Evolutionary conservation across 1,140 invertebrate species (phyloP).

Genomic region (Aplysia californica): DNA sequence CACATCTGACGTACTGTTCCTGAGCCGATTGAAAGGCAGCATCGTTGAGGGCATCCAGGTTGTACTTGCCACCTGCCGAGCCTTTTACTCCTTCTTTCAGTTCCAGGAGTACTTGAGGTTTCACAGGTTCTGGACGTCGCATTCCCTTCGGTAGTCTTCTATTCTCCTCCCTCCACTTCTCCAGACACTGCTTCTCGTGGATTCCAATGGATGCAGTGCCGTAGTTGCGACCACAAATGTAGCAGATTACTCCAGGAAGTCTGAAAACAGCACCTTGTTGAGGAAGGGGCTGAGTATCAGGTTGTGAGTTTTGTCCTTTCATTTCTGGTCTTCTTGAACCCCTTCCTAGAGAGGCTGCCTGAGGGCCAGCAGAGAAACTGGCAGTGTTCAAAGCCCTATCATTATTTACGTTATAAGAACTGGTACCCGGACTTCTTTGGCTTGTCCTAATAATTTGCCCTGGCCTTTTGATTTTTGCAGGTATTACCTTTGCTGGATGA

Average conservation of each 20-base stretch:
- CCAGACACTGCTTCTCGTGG: slow-evolving; percentile 81
- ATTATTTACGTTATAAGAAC: too few relatives aligned
- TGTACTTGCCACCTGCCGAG: slow-evolving; percentile 15
- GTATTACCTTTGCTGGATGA: too few relatives aligned
- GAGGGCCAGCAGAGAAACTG: too few relatives aligned
- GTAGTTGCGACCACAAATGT: slow-evolving; percentile 74
- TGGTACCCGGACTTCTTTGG: too few relatives aligned
- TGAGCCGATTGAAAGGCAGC: slow-evolving; percentile 67
- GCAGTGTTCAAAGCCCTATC: too few relatives aligned
- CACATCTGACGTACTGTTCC: slow-evolving; percentile 73
- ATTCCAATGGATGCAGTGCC: slow-evolving; percentile 77
- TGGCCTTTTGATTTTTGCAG: too few relatives aligned
- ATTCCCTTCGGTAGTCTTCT: slow-evolving; percentile 72
- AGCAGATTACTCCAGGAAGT: slow-evolving; percentile 15
- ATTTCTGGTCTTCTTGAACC: too few relatives aligned
- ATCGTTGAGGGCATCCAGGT: slow-evolving; percentile 44
- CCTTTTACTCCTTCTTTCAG: not conserved
- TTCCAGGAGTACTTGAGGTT: slow-evolving; percentile 63
- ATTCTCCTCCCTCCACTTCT: slow-evolving; percentile 79
- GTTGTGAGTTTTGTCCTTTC: too few relatives aligned
- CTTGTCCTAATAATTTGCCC: too few relatives aligned
- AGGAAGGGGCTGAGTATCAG: too few relatives aligned
- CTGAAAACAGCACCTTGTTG: too few relatives aligned
- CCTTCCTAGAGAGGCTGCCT: too few relatives aligned
- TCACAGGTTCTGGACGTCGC: slow-evolving; percentile 72